Evolutionary conservation across 1,140 invertebrate genomes (phyloP).

Genomic region (Leptinotarsa undecemlineata): DNA sequence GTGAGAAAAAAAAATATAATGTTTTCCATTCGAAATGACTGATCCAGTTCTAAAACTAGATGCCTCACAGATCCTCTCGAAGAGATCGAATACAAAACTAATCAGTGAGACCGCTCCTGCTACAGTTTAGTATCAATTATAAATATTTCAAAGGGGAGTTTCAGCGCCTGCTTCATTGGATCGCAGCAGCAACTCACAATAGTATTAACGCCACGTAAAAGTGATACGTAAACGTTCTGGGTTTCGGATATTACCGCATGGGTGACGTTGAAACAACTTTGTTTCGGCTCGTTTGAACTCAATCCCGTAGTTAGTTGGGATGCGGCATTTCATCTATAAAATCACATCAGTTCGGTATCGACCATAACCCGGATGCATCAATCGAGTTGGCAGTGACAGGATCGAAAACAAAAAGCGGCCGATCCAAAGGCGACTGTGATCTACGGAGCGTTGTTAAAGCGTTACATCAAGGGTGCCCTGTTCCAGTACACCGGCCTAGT

Average conservation of each 20-base stretch:
- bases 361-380: conserved; percentile 23
- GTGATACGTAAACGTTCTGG: conserved; percentile 17
- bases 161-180: not conserved
- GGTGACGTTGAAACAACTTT: conserved; percentile 42
- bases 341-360: conserved; percentile 52
- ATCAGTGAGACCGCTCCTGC: no score
- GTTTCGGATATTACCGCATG: conserved; percentile 28
- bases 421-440: conserved; percentile 40
- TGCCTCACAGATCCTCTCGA: no score
- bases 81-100: no score
- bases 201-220: conserved; percentile 25
- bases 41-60: no score
- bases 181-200: conserved; percentile 17
- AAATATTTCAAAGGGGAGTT: not conserved
- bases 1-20: no score
- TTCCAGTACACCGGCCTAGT: conserved; percentile 34
- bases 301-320: conserved; percentile 24
- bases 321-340: conserved; percentile 49
- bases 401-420: not conserved
- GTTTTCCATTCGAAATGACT: no score
- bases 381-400: conserved; percentile 1
- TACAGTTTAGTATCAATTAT: not conserved
- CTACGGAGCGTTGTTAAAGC: conserved; percentile 46
- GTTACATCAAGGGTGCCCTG: conserved; percentile 23
- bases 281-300: conserved; percentile 44